These are phyloP conservation scores for Campoplex capitator DNA, from an alignment of 2,888 invertebrate genomes.

Conservation along the genomic window DNA sequence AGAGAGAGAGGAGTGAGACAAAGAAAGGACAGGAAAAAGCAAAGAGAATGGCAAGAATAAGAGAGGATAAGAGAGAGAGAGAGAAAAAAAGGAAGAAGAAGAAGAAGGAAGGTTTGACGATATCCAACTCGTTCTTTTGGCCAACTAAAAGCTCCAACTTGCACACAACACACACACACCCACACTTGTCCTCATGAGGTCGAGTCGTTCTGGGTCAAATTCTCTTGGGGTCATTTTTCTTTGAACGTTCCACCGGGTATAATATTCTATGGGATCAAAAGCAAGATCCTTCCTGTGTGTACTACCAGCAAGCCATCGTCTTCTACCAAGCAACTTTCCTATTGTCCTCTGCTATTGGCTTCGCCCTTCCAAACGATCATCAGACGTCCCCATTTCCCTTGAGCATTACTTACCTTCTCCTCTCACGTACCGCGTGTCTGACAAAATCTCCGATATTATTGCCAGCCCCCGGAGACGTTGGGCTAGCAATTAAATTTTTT, in stretches of 20 bases:
- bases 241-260: constrained; percentile 47
- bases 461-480: neutral
- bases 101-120: constrained; percentile 31
- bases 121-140: constrained; percentile 30
- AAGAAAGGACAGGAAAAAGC: constrained; percentile 44
- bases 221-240: constrained; percentile 47
- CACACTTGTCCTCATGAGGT: constrained; percentile 25
- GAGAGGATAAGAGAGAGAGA: constrained; percentile 5
- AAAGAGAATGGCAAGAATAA: constrained; percentile 40
- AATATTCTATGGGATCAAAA: constrained; percentile 45
- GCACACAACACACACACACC: neutral
- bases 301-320: neutral
- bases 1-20: constrained; percentile 35
- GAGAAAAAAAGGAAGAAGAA: constrained; percentile 46
- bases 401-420: constrained; percentile 20
- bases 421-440: neutral
- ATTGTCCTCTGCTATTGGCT: neutral
- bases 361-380: constrained; percentile 28
- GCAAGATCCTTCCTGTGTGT: constrained; percentile 25
- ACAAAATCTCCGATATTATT: constrained; percentile 10
- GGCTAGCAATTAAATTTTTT: neutral
- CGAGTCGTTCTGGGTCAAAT: constrained; percentile 32
- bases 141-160: constrained; percentile 36
- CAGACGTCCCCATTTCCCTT: constrained; percentile 31
- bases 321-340: neutral